Evolutionary conservation across 2,113 vertebrate genomes (phyloP).

Genomic region (Pica pica): DNA sequence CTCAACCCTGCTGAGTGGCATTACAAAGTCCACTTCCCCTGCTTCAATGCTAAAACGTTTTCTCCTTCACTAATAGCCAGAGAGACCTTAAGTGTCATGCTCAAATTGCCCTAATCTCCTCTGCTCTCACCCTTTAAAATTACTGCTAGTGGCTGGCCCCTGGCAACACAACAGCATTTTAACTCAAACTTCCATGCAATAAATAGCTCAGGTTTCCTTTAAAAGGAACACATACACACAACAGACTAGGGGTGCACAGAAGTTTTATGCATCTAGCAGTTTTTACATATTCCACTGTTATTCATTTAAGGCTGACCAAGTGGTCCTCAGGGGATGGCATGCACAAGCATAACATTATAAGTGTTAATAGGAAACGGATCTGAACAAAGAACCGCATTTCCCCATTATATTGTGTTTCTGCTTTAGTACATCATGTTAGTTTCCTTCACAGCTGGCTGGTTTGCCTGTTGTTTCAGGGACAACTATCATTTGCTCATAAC

Average conservation of each 20-base stretch:
- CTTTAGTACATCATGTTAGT: constrained; percentile 65
- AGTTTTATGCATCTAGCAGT: constrained; percentile 60
- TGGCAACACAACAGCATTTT: constrained; percentile 42
- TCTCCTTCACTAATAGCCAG: background rate
- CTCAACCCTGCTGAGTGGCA: background rate
- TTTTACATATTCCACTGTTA: constrained; percentile 61
- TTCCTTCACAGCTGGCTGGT: constrained; percentile 72
- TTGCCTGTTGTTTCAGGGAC: constrained; percentile 57
- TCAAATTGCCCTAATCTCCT: constrained; percentile 20
- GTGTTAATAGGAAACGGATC: constrained; percentile 74
- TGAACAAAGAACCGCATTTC: constrained; percentile 73
- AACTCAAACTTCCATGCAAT: constrained; percentile 49
- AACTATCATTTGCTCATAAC: constrained; percentile 36
- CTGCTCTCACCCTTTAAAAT: constrained; percentile 52
- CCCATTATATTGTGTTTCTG: constrained; percentile 70
- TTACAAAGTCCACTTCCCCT: background rate
- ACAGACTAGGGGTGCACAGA: constrained; percentile 4
- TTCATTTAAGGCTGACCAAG: constrained; percentile 56
- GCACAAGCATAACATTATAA: constrained; percentile 63
- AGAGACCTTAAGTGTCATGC: constrained; percentile 15
- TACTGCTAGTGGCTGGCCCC: constrained; percentile 20
- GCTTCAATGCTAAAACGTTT: background rate
- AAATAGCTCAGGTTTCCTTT: constrained; percentile 57
- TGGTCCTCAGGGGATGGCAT: constrained; percentile 64
- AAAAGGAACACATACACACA: constrained; percentile 32